Evolutionary conservation across 2,888 invertebrate genomes (phyloP).

Genomic region (Schizotus pectinicornis): DNA sequence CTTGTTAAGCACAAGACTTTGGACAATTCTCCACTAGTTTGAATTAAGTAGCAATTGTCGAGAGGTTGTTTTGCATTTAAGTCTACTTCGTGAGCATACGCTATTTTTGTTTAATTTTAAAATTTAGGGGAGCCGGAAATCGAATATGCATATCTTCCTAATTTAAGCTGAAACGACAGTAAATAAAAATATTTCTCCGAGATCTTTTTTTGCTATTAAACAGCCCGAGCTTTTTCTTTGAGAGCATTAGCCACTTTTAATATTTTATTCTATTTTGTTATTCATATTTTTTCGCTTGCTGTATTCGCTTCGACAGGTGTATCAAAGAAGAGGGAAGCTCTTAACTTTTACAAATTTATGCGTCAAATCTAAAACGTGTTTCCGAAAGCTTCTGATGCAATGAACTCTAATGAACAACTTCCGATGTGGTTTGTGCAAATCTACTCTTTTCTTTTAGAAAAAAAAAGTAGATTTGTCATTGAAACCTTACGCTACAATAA

Average conservation of each 20-base stretch:
- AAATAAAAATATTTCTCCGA: too few species aligned
- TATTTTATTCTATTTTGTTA: background rate
- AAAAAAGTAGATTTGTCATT: too few species aligned
- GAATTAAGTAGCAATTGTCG: constrained; percentile 7
- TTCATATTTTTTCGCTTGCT: background rate
- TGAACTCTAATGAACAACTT: background rate
- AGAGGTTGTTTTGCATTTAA: background rate
- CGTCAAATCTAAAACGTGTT: constrained; percentile 1
- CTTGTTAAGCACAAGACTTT: constrained; percentile 21
- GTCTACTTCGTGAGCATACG: background rate
- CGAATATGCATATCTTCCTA: too few species aligned
- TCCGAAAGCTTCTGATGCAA: background rate
- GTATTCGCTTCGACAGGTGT: constrained; percentile 6
- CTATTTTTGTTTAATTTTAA: background rate
- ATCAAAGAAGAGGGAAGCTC: background rate
- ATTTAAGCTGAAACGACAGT: too few species aligned
- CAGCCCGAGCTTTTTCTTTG: background rate
- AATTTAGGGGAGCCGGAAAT: too few species aligned
- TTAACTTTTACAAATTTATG: constrained; percentile 4
- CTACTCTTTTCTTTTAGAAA: background rate
- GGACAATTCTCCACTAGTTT: constrained; percentile 17
- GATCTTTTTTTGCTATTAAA: too few species aligned
- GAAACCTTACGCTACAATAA: too few species aligned
- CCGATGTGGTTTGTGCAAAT: background rate
- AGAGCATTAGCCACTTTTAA: constrained; percentile 1